Conservation (phyloP, 2,888 invertebrate species). For the Andricus quercusramuli region DNA sequence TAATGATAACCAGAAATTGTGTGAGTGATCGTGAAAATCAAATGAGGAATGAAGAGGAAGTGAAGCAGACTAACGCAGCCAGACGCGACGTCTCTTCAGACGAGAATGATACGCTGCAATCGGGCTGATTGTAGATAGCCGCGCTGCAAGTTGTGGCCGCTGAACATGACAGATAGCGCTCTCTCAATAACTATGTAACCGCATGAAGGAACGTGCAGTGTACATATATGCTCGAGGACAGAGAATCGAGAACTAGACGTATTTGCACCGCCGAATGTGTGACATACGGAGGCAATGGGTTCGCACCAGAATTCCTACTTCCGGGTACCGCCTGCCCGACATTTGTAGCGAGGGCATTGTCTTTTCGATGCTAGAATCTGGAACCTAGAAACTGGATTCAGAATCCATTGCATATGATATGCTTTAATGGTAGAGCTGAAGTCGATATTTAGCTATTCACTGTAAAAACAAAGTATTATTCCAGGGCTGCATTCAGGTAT, state of each 20-base stretch:
- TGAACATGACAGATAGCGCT: slow-evolving; percentile 38
- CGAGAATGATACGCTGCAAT: slow-evolving; percentile 29
- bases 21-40: not conserved
- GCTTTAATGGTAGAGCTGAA: not conserved
- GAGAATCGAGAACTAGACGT: not conserved
- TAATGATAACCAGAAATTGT: not conserved
- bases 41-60: not conserved
- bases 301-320: slow-evolving; percentile 37
- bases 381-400: not conserved
- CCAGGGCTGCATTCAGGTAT: no score
- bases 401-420: not conserved
- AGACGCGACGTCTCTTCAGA: slow-evolving; percentile 4
- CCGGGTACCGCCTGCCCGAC: not conserved
- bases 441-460: no score
- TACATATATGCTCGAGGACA: slow-evolving; percentile 6
- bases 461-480: no score
- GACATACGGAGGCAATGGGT: slow-evolving; percentile 26
- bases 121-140: slow-evolving; percentile 32
- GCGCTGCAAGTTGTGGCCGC: slow-evolving; percentile 34
- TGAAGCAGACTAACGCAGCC: not conserved
- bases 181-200: slow-evolving; percentile 30
- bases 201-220: not conserved
- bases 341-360: slow-evolving; percentile 7
- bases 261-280: slow-evolving; percentile 14
- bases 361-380: not conserved